A percentile compares a stretch with the other conserved stretches of the same genome.
Conservation (phyloP, 2,888 invertebrate genomes). For the Trissoscelio sp. region DNA sequence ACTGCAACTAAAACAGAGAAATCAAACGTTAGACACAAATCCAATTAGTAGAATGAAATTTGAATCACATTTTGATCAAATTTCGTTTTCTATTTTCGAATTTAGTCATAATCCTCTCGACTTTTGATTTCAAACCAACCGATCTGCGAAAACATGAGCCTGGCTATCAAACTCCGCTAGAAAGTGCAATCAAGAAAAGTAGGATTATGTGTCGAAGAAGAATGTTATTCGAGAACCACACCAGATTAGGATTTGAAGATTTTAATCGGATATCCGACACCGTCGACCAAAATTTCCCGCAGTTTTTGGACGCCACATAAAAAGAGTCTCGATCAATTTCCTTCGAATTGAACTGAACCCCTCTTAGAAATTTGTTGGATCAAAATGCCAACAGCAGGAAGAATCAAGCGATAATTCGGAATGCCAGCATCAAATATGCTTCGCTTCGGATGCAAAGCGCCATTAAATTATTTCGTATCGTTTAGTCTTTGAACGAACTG, state of each 20-base stretch:
- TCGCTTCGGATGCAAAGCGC: neutral
- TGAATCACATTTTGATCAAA: neutral
- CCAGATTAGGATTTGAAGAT: neutral
- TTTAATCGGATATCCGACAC: neutral
- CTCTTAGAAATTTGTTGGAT: neutral
- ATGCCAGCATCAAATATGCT: neutral
- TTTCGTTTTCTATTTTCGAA: neutral
- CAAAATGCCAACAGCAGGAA: neutral
- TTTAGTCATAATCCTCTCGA: neutral
- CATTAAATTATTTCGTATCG: conserved; percentile 29
- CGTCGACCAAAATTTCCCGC: neutral
- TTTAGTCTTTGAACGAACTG: neutral
- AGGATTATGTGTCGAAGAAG: neutral
- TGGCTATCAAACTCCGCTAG: neutral
- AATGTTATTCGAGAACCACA: neutral
- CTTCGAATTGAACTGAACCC: neutral
- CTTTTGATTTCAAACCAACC: conserved; percentile 1
- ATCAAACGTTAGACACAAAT: neutral
- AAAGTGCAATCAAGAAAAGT: conserved; percentile 5
- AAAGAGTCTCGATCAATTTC: neutral
- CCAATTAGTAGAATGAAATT: neutral
- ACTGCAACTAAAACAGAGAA: no score
- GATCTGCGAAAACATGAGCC: neutral
- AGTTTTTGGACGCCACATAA: neutral
- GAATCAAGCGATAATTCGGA: neutral